Percentiles rank a stretch among this genome's conserved stretches.
These are phyloP conservation scores for Pentamera pediparva DNA, from an alignment of 53 echinoderm and acorn worm species.

Conservation along the genomic window DNA sequence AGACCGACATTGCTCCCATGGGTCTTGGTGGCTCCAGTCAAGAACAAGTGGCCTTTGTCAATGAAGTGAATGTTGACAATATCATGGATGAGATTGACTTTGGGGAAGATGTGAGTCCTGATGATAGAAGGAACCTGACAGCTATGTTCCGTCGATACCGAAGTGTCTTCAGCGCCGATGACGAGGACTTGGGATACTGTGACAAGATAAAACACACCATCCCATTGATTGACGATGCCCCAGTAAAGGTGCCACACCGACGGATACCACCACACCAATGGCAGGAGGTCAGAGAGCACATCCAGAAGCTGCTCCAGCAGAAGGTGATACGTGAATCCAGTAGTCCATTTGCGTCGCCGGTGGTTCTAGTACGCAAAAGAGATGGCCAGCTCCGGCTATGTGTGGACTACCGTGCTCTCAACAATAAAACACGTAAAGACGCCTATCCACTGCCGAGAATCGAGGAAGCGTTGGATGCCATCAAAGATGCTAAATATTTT, in stretches of 20 bases:
- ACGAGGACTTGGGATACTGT: constrained; percentile 43
- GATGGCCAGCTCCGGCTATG: constrained; percentile 37
- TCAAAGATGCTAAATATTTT: constrained; percentile 53
- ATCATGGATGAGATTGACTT: constrained; percentile 2
- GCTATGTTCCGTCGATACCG: background rate
- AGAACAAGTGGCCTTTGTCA: no score
- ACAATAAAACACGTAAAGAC: constrained; percentile 49
- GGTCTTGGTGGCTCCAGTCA: no score
- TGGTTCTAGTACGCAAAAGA: constrained; percentile 50
- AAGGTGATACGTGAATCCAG: constrained; percentile 4
- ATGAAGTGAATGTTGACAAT: no score
- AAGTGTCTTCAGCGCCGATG: constrained; percentile 17
- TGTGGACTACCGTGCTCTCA: constrained; percentile 45
- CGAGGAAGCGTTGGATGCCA: constrained; percentile 57
- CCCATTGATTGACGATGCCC: constrained; percentile 8
- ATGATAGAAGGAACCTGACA: background rate
- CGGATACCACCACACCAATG: constrained; percentile 42
- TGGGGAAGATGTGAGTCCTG: background rate
- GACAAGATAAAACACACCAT: constrained; percentile 25
- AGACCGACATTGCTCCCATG: no score
- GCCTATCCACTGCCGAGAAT: constrained; percentile 55
- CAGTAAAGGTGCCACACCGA: constrained; percentile 33
- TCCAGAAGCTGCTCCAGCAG: constrained; percentile 16
- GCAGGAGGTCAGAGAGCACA: constrained; percentile 41
- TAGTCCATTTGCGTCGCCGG: constrained; percentile 52